These are phyloP conservation scores for Octodon degus DNA, from an alignment of 2,113 vertebrate genomes.

Conservation along the genomic window DNA sequence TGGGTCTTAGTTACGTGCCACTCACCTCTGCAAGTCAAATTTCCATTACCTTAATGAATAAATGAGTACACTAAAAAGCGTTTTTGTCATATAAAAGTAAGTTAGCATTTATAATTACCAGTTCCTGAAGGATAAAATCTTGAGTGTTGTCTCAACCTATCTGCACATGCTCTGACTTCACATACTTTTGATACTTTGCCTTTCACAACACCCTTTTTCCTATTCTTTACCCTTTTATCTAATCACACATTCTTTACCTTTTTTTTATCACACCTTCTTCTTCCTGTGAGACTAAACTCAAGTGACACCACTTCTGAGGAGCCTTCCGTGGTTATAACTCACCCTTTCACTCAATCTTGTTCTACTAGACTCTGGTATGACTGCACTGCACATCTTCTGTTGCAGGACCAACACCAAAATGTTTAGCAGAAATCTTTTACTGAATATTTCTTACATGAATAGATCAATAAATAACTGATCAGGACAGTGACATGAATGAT, in stretches of 20 bases:
- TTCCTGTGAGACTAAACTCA: constrained; percentile 10
- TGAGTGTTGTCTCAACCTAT: background rate
- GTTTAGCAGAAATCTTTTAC: background rate
- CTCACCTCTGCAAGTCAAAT: background rate
- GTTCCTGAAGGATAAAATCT: background rate
- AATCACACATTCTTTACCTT: too few relatives aligned
- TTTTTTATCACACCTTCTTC: background rate
- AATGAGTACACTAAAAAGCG: background rate
- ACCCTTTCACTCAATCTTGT: background rate
- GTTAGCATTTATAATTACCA: background rate
- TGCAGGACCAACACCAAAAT: background rate
- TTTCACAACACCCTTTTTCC: background rate
- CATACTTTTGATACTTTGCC: background rate
- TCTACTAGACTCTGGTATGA: background rate
- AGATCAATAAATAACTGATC: background rate
- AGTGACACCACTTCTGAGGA: background rate
- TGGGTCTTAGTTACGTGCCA: background rate
- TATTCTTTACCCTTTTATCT: background rate
- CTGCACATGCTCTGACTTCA: background rate
- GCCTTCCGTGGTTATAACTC: background rate
- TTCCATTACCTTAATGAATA: constrained; percentile 8
- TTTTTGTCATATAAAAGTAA: constrained; percentile 11
- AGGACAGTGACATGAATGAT: background rate
- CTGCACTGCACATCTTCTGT: background rate
- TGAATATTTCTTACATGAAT: constrained; percentile 18